Percentiles rank a stretch among this genome's conserved stretches.
Conservation (phyloP, 2,888 invertebrate genomes). For the Dynastes hyllus region DNA sequence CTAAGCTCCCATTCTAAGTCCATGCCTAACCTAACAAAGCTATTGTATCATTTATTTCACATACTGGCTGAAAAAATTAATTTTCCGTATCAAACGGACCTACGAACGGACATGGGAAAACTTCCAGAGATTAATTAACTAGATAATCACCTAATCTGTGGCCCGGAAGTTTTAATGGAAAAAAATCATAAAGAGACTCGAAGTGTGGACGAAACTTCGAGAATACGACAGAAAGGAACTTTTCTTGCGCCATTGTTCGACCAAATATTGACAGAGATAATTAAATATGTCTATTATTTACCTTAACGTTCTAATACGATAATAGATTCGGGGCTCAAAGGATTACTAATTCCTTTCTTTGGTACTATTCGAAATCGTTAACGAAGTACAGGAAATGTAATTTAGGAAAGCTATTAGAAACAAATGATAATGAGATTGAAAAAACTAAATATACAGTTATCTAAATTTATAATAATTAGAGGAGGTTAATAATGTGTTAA, state of each 20-base stretch:
- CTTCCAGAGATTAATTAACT: conserved; percentile 16
- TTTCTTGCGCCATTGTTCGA: background rate
- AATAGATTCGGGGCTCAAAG: background rate
- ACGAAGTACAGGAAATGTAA: background rate
- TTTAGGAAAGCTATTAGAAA: too few species aligned
- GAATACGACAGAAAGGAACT: conserved; percentile 6
- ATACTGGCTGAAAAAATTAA: background rate
- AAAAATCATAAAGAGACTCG: conserved; percentile 14
- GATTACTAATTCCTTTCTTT: background rate
- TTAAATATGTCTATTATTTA: conserved; percentile 7
- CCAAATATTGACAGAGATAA: conserved; percentile 15
- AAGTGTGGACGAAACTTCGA: background rate
- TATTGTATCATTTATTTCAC: background rate
- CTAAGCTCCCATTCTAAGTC: background rate
- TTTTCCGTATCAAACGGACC: background rate
- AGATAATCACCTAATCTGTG: conserved; percentile 13
- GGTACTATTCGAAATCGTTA: background rate
- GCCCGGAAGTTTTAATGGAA: background rate
- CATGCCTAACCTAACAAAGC: background rate
- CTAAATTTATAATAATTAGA: too few species aligned
- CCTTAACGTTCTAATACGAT: background rate
- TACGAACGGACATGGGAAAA: background rate
- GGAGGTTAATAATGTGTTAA: too few species aligned
- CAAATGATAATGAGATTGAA: too few species aligned
- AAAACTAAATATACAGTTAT: too few species aligned